Evolutionary conservation across 2,888 invertebrate genomes (phyloP), one percentile per base, ranked within the genome.

Genomic region (Hololepta plana): DNA sequence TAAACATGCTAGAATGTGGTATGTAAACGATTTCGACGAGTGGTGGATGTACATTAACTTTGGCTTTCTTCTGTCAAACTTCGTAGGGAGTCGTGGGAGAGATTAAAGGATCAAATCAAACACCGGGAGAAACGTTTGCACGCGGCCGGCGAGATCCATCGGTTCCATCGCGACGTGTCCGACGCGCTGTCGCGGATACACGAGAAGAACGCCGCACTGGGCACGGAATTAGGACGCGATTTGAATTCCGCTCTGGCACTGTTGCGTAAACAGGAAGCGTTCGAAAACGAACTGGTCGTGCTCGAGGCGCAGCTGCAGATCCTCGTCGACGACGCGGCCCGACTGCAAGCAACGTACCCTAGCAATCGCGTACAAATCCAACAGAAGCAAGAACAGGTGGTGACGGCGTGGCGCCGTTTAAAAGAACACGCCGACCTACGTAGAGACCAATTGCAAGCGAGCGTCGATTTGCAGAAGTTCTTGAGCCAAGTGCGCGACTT

Each of bases 61-160:
- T 14, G 27, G 14, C 12, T 22, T 24, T 15, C 19, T n/a, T n/a
- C n/a, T n/a, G n/a, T n/a, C n/a, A n/a, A 20, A 23, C 20, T 24
- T 28, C 31, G 4, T 29, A 75, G 82, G 34, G 70, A 73, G 39
- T 71, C 70, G 3, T 98, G 96, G 95, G 76, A 82, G 36, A 72
- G 77, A 23, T 67, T 96, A 0, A 63, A 90, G 25, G 79, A 84
- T 26, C 73, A 85, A 46, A 77, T 95, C 31, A 77, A 80, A 39
- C 72, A 80, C 24, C 70, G 95, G 8, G 85, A 85, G 36, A 72
- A 79, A 33, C 76, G 88, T 20, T 60, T 98, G 19, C 74, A 77
- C 46, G 95, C 90, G 1, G 96, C 96, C 2, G 93, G 87, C 6
- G 91, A 95, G 59, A 88, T 96, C 37, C 96, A 96, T 55, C 71